Base-by-base conservation (phyloP, 1,140 invertebrate species). In the Bombus picipes region DNA sequence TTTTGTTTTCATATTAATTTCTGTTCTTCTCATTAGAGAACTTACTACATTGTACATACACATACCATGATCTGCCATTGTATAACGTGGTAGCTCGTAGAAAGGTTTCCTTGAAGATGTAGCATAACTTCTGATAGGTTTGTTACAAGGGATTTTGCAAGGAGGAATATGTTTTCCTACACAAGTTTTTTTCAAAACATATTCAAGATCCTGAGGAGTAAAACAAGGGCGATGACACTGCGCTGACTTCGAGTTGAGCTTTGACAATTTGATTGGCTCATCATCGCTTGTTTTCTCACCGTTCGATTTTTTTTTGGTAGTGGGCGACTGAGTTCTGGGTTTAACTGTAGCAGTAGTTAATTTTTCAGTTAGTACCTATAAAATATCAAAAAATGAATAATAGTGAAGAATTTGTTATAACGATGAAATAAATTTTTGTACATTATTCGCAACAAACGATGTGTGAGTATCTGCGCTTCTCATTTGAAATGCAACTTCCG, bases 41-140 rank as follows among this genome's bases (percentile, higher is more conserved):
- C 15, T n/a, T 5, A 3, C 13, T 34, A 3, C 43, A 13, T 13
- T 39, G 9, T 18, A 18, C 22, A 22, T 66, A 18, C n/a, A 37
- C 41, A 2, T 62, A 80, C 83, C 77, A n/a, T 80, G 77, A 25
- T 85, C 68, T 10, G 10, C 4, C 32, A 22, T 32, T 39, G 4
- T 15, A 37, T 32, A 59, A 25, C 15, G 62, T 3, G 80, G 39
- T 37, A 59, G 8, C 2, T 89, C 75, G 39, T 72, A 89, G 39
- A 62, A 65, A 57, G 53, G 37, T 15, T 86, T 76, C 1, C 12
- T 39, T 2, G n/a, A 37, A 8, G 62, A 41, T 9, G 47, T 28
- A 77, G 22, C 18, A 15, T 3, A 74, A 59, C 43, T 10, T 22
- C 70, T 71, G 28, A 32, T n/a, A 12, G 15, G 34, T 39, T 83